Conservation (phyloP, 2,113 vertebrate species). For the Zosterops borbonicus region DNA sequence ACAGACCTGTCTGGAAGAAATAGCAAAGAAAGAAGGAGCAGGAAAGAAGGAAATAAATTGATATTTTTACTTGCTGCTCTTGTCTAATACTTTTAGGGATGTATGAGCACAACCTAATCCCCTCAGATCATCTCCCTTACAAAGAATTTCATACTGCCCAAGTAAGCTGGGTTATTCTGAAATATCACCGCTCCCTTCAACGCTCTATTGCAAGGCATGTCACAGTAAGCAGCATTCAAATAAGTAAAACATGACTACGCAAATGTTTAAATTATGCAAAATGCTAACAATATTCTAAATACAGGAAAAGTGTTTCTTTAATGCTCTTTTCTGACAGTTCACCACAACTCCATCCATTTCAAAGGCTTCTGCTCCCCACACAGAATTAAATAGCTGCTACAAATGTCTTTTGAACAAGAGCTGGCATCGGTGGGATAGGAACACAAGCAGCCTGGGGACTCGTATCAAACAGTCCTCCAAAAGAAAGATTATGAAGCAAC, state of each 20-base stretch:
- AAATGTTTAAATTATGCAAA: slow-evolving; percentile 39
- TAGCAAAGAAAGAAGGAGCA: not conserved
- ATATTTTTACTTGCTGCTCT: not conserved
- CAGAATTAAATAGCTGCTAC: slow-evolving; percentile 52
- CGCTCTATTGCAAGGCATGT: not conserved
- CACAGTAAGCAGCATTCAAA: not conserved
- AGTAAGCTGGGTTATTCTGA: not conserved
- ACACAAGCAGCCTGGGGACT: slow-evolving; percentile 42
- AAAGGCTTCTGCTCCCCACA: slow-evolving; percentile 50
- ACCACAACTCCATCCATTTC: slow-evolving; percentile 45
- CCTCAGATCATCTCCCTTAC: not conserved
- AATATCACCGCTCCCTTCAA: not conserved
- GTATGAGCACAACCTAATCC: not conserved
- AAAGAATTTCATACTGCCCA: not conserved
- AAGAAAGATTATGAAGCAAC: slow-evolving; percentile 40
- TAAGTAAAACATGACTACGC: slow-evolving; percentile 36
- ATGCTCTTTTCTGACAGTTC: slow-evolving; percentile 21
- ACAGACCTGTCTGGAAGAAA: not conserved
- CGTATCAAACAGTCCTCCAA: slow-evolving; percentile 23
- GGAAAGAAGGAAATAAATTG: not conserved
- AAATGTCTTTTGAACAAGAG: slow-evolving; percentile 52
- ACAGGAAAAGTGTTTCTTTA: slow-evolving; percentile 36
- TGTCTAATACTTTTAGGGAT: not conserved
- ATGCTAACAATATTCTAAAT: slow-evolving; percentile 44
- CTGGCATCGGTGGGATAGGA: slow-evolving; percentile 21